A percentile compares a stretch with the other conserved stretches of the same genome.
These are phyloP conservation scores for Dioctria rufipes DNA, from an alignment of 2,888 invertebrate genomes.

Conservation along the genomic window DNA sequence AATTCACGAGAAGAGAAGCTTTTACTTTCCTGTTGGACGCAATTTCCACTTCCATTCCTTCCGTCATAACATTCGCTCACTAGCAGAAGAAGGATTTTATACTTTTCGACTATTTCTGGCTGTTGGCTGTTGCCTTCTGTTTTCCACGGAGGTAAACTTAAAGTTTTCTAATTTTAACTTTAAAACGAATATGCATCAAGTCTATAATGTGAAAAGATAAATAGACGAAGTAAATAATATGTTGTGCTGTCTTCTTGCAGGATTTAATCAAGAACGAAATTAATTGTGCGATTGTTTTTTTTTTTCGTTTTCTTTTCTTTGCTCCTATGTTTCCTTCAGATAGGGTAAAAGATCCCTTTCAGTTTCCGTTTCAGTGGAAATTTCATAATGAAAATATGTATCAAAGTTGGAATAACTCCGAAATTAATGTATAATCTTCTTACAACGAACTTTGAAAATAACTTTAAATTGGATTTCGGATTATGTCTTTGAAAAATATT, in stretches of 20 bases:
- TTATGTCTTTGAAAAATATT: conserved; percentile 7
- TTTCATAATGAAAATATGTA: conserved; percentile 8
- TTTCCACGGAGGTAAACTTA: conserved; percentile 21
- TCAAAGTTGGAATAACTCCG: conserved; percentile 23
- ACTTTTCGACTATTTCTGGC: neutral
- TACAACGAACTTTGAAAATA: conserved; percentile 20
- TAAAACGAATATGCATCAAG: conserved; percentile 22
- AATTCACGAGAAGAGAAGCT: conserved; percentile 26
- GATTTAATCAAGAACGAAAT: conserved; percentile 17
- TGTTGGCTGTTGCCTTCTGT: neutral
- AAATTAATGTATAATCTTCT: conserved; percentile 28
- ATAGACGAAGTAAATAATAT: conserved; percentile 23
- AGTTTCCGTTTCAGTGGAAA: neutral
- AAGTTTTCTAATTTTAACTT: conserved; percentile 44
- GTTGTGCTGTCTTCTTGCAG: conserved; percentile 9
- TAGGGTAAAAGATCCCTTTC: neutral
- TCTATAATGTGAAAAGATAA: conserved; percentile 39
- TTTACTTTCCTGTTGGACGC: conserved; percentile 25
- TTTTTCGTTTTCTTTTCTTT: no score
- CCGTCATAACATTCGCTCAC: neutral
- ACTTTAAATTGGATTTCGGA: conserved; percentile 31
- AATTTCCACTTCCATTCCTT: neutral
- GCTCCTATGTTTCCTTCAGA: neutral
- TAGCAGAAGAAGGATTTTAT: neutral
- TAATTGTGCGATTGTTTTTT: neutral